These are phyloP conservation scores for Pelecanus crispus DNA, from an alignment of 2,113 vertebrate species.

Conservation along the genomic window DNA sequence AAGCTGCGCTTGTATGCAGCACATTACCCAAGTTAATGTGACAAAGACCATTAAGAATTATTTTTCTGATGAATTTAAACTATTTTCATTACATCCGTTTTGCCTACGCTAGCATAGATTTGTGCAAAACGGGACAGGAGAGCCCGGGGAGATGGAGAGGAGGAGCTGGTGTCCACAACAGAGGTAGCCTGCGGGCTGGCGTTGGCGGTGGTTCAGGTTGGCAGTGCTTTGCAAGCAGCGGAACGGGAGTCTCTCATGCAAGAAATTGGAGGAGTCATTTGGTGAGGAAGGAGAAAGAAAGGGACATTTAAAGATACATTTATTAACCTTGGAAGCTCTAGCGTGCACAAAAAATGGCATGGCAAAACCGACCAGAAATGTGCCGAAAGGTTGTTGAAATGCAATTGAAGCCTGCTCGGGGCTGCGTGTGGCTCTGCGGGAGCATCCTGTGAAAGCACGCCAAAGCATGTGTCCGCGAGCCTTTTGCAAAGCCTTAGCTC, in stretches of 20 bases:
- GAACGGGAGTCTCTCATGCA: background rate
- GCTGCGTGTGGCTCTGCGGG: background rate
- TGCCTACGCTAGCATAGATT: accelerated
- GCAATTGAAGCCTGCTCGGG: accelerated
- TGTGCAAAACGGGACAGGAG: background rate
- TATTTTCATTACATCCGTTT: background rate
- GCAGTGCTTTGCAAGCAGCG: background rate
- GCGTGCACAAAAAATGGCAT: accelerated
- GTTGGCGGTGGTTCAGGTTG: accelerated
- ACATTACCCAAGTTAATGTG: background rate
- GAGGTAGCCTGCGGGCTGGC: background rate
- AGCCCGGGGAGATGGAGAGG: background rate
- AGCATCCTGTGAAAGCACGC: accelerated
- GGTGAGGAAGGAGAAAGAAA: background rate
- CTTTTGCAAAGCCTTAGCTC: background rate
- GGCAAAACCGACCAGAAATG: accelerated
- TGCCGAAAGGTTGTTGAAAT: background rate
- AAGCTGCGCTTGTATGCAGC: background rate
- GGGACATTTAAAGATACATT: accelerated
- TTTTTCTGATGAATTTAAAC: background rate
- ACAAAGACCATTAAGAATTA: background rate
- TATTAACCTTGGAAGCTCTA: background rate
- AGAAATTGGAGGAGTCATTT: background rate
- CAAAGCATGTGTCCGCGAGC: accelerated
- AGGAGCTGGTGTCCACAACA: background rate